phyloP scores from a whole-genome alignment of 2,888 invertebrate species.

The Yponomeuta evonymella region DNA sequence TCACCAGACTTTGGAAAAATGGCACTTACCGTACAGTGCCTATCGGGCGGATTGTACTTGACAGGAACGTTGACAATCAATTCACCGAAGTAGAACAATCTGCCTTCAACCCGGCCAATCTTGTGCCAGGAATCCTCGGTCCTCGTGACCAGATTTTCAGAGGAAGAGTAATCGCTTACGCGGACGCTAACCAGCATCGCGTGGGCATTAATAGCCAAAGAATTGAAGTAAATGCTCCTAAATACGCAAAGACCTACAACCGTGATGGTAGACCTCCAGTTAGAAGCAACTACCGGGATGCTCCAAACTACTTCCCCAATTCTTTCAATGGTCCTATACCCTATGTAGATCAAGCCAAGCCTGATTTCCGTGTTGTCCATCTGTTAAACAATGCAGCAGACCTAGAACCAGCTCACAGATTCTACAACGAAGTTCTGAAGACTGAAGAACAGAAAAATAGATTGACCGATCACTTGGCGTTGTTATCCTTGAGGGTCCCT shows the following conservation, averaged over 20 bases:
- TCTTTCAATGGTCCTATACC: constrained; percentile 81
- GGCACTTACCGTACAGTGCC: constrained; percentile 44
- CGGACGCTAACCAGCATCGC: constrained; percentile 46
- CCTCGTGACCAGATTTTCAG: constrained; percentile 46
- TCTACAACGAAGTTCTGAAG: neutral
- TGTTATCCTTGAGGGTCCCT: neutral
- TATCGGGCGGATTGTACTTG: constrained; percentile 43
- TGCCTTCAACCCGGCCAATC: constrained; percentile 47
- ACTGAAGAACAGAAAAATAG: neutral
- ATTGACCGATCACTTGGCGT: neutral
- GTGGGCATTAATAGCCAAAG: constrained; percentile 48
- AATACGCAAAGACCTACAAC: constrained; percentile 40
- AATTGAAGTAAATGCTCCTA: constrained; percentile 45
- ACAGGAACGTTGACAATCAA: constrained; percentile 42
- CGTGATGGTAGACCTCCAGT: constrained; percentile 78
- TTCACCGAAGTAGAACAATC: constrained; percentile 42
- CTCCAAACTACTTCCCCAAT: constrained; percentile 96
- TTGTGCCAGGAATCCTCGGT: constrained; percentile 58
- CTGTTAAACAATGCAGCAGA: neutral
- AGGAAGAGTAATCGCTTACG: constrained; percentile 41
- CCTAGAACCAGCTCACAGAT: neutral
- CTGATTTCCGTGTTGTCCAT: constrained; percentile 23
- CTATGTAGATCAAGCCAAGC: constrained; percentile 61
- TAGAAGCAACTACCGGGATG: constrained; percentile 86
- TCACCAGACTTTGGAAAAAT: constrained; percentile 49